Evolutionary conservation across 2,113 vertebrate genomes (phyloP), one percentile per base, ranked within the genome.

Genomic region (Pelobates fuscus): DNA sequence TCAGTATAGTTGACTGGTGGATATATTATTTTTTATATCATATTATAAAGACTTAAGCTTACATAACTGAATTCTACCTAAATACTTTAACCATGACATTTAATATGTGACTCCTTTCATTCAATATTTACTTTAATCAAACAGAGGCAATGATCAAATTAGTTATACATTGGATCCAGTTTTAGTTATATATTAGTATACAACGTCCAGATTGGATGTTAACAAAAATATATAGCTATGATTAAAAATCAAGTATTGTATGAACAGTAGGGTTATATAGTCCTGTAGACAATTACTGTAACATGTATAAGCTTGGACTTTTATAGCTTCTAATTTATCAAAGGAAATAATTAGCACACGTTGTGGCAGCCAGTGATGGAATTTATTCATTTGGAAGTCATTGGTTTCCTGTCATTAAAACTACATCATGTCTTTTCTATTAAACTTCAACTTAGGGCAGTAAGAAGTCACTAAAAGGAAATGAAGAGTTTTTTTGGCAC

Each of bases 291-390:
- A 84, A 88, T 91, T 87, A 93, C 89, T 92, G 87, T 90, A 91
- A 91, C 82, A 87, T 82, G 83, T 86, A 84, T 84, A 86, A 85
- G 83, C 84, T 88, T 84, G 70, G 87, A 83, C 82, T 91, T 92
- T 91, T 92, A 92, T 76, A 66, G 85, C 88, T 89, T 91, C 91
- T 89, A 89, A 93, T 93, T 92, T 93, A 93, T 91, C 91, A 91
- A 91, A 91, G 91, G 91, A 93, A 92, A 93, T 91, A 92, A 93
- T 93, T 93, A 93, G 91, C 91, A 90, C 90, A 89, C 86, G 91
- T 88, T 87, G 90, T 90, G 89, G 88, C 91, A 92, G 90, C 79
- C 82, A 90, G 87, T 88, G 90, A 91, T 91, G 90, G 91, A 91
- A 92, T 93, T 92, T 92, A 90, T 92, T 93, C 91, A 92, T 91